Base-by-base conservation (phyloP, 1,140 invertebrate species). In the Battus philenor region DNA sequence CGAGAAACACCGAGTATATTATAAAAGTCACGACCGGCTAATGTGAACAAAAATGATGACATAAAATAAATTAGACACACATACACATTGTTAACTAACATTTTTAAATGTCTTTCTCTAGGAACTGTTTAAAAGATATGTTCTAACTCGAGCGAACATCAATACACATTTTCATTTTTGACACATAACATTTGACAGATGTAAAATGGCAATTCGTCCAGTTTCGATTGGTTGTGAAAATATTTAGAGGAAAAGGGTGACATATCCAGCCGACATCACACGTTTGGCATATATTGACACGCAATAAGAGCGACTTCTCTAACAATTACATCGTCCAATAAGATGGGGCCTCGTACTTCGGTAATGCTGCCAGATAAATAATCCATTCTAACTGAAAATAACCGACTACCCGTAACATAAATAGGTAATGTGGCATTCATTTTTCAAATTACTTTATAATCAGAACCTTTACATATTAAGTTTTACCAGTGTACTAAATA, bases 11-110 rank as follows among this genome's bases (percentile, higher is more conserved):
- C 93, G 20, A 99, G 89, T 72, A 99, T 99, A 65, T 91, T 89
- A 87, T 99, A 99, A 87, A 99, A 99, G 84, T 99, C 97, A 73
- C 97, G 73, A 51, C 78, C 75, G 32, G 80, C 81, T 54, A 79
- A 52, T 10, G 67, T 63, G 59, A 80, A 43, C 17, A 84, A 53
- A 55, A 71, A 34, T 36, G 62, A 63, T 17, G 75, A 74, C 30
- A 64, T 57, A 32, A 80, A 69, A 71, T 70, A 78, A 59, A 76
- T 54, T 57, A 85, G 54, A 62, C 51, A 72, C 43, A 78, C 47
- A 53, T 66, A 71, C 12, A 52, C 68, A 29, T 57, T 54, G 49
- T 75, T 75, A 26, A 60, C 44, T 59, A 73, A 47, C 80, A 84
- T 84, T 67, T 68, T 80, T 53, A 49, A 57, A 59, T 49, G 53